Base-by-base conservation (phyloP, 2,888 invertebrate species). In the Cosmia trapezina region DNA sequence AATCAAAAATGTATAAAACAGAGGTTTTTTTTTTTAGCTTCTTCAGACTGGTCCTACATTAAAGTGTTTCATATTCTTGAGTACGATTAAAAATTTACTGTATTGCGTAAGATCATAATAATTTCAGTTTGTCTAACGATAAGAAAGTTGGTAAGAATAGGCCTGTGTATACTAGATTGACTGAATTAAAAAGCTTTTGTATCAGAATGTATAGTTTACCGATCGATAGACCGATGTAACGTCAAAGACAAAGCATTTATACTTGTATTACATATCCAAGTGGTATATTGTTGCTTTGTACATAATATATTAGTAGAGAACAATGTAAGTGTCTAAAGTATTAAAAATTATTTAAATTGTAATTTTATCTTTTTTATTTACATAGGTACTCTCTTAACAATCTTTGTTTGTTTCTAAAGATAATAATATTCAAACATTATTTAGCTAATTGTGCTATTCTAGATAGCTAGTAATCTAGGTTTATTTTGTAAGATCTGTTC, bases 261-360 rank as follows among this genome's bases (percentile, higher is more conserved):
- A 80, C n/a, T 33, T 70, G 70, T 80, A 65, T 80, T 69, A 83
- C 78, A 81, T 74, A 83, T 74, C 69, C 66, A 71, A 77, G 71
- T 72, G 67, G 72, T 85, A 78, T 80, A 83, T 88, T 87, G 84
- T 90, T 87, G 83, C 86, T 88, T 83, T 90, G 82, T n/a, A n/a
- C n/a, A n/a, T n/a, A n/a, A n/a, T 89, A 85, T 87, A 86, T 84
- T 86, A 82, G 81, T 86, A 87, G 75, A 80, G 67, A 78, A 78
- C 45, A 74, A 75, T 81, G 75, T 79, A 78, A 49, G 57, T 67
- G 68, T 67, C 9, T 59, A 61, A 57, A 67, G 57, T 67, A 83
- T 72, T 83, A 81, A 83, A 83, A 11, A 56, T 4, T 74, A 77
- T 80, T 72, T 70, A 41, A 70, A 63, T 51, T 65, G 17, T 64